Evolutionary conservation across 2,113 vertebrate species (phyloP), one percentile per base, ranked within the genome.

Genomic region (Rhipidura dahli): DNA sequence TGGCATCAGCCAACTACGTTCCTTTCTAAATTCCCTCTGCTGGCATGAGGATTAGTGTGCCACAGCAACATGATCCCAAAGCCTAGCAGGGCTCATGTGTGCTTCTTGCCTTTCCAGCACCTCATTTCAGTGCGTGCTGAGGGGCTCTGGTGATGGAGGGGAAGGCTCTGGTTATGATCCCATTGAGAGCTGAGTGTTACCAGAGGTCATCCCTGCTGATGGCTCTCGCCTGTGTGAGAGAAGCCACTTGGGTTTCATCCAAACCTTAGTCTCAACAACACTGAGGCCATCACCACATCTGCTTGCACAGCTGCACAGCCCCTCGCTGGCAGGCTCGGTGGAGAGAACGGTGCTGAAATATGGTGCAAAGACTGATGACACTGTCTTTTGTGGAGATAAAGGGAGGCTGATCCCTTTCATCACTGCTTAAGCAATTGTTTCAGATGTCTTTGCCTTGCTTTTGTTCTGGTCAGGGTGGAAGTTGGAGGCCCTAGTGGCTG

Each of bases 321-420:
- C 82, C 83, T 94, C 15, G 4, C 66, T 71, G 70, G 53, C 73
- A 71, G 61, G 24, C 91, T 84, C 0, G 0, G 31, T 66, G 77
- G 57, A 92, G 72, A 68, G 57, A 51, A 30, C 5, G 39, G 95
- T 64, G 64, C 76, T 96, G 92, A 97, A 97, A 96, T 78, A 86
- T 75, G 69, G 68, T 50, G 81, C 49, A 31, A 94, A 75, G 78
- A 24, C 73, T 61, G 92, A 94, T 94, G 95, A 94, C 95, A 94
- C 83, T 89, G 75, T 49, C 82, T 86, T 92, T 70, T 77, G 54
- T 75, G 76, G 86, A 90, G 90, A 94, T 97, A 92, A 92, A 94
- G 85, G 33, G 44, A 90, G 65, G 37, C 60, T 81, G 90, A 66
- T 70, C 49, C 83, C 53, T 96, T 95, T 95, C 96, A 93, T 90